Base-by-base conservation (phyloP, 2,113 vertebrate species). In the Thomomys bottae region DNA sequence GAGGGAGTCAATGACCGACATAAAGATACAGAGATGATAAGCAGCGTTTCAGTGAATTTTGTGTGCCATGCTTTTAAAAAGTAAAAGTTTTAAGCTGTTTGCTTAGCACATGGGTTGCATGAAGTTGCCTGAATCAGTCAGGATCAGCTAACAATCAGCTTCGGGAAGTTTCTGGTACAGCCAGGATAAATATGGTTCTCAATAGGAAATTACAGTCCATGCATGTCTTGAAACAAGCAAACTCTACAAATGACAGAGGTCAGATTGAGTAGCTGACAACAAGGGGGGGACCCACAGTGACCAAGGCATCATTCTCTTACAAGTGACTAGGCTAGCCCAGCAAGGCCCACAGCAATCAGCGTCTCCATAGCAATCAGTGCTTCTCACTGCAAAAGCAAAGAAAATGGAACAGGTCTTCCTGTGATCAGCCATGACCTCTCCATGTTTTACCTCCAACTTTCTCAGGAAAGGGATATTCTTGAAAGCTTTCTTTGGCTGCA, bases 321-420 rank as follows among this genome's bases (percentile, higher is more conserved):
- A 96, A 70, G 87, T 92, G 70, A 87, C 88, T 63, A 96, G 93
- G 94, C 95, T 94, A 91, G 95, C 92, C 81, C 95, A 96, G 81
- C 54, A 96, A 87, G 20, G 73, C 67, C 76, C 34, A 30, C 42
- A 96, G 95, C 98, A 97, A 96, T 59, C 96, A 97, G 94, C 34
- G 45, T 96, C 96, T 89, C 97, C 96, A 97, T 38, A 97, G 97
- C 96, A 97, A 98, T 96, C 92, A 85, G 40, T 64, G 94, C 77
- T 77, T 95, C 97, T 97, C 94, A 95, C 73, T 90, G 96, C 84
- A 96, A 95, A 97, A 91, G 93, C 68, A 83, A 95, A 66, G 49
- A 54, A 90, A 89, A 87, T 91, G n/a, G 59, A 77, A 79, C 92
- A 93, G 40, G 76, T 88, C 94, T 90, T 95, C 86, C 93, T 88